Base-by-base conservation (phyloP, 1,140 invertebrate species). In the Muscidifurax raptorellus region DNA sequence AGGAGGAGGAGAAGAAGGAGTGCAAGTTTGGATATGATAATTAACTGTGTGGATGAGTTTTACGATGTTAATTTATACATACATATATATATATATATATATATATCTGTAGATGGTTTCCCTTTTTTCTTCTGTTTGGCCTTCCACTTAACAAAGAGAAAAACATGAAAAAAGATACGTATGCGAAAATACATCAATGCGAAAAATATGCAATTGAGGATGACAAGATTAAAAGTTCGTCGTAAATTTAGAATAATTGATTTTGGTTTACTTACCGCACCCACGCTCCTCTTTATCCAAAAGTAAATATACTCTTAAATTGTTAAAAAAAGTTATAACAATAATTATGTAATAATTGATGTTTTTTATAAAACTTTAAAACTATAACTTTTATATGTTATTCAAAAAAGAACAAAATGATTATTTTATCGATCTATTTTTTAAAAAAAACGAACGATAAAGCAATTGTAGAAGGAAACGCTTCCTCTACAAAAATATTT, bases 41-140 rank as follows among this genome's bases (percentile, higher is more conserved):
- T 64, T n/a, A n/a, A 74, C 32, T 82, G 80, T 82, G 47, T 22
- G 71, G n/a, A 82, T 82, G 47, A 82, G 30, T 82, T 82, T 80
- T 69, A 69, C 64, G 27, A 80, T 71, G 66, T 80, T 71, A 69
- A 80, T 71, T 80, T 80, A 69, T 80, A 47, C 25, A 80, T 47
- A 71, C 40, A 79, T 40, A 40, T 25, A n/a, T n/a, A n/a, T n/a
- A n/a, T n/a, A n/a, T n/a, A n/a, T n/a, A n/a, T n/a, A n/a, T 79
- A 67, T 66, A 32, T 79, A 67, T 66, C 18, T 25, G 44, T 59
- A 64, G 47, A 74, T 74, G 36, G 9, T 32, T 72, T 72, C 47
- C 28, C 18, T 36, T 36, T 47, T 71, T 66, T 67, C 10, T 40
- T 40, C n/a, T 74, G 44, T 80, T 81, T 52, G 27, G 15, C 27